These are phyloP conservation scores for Perdita meconis DNA, from an alignment of 2,888 invertebrate genomes.

Conservation along the genomic window DNA sequence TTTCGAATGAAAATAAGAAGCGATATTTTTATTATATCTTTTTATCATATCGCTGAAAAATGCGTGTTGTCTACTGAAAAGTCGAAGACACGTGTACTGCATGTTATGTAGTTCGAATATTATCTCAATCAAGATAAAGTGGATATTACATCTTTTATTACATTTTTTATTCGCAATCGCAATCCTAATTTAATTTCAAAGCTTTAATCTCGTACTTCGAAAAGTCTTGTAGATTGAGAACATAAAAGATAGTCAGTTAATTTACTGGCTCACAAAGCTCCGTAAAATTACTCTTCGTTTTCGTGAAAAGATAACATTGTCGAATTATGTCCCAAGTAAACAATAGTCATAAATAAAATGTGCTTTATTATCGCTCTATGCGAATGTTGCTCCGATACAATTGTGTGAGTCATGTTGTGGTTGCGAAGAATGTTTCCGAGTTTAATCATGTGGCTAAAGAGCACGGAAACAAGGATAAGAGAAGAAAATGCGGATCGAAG, in stretches of 20 bases:
- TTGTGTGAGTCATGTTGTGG: background rate
- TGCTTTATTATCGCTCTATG: background rate
- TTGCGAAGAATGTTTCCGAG: background rate
- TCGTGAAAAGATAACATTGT: background rate
- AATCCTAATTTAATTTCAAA: slow-evolving; percentile 1
- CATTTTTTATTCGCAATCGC: background rate
- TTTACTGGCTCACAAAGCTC: too few species aligned
- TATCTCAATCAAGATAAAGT: slow-evolving; percentile 16
- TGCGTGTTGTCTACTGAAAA: background rate
- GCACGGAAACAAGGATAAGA: background rate
- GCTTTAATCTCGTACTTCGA: background rate
- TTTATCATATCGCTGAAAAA: background rate
- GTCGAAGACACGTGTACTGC: slow-evolving; percentile 26
- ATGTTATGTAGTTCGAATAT: background rate
- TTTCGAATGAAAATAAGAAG: background rate
- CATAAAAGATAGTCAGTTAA: too few species aligned
- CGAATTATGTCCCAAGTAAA: background rate
- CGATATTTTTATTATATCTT: too few species aligned
- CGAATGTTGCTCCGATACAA: slow-evolving; percentile 24
- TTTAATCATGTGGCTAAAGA: background rate
- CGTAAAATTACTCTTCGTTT: background rate
- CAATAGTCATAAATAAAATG: slow-evolving; percentile 4
- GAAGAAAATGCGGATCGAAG: background rate
- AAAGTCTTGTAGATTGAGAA: background rate
- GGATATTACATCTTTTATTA: background rate